Percentiles rank a stretch among this genome's conserved stretches.
These are phyloP conservation scores for Andricus grossulariae DNA, from an alignment of 1,140 invertebrate genomes.

Conservation along the genomic window DNA sequence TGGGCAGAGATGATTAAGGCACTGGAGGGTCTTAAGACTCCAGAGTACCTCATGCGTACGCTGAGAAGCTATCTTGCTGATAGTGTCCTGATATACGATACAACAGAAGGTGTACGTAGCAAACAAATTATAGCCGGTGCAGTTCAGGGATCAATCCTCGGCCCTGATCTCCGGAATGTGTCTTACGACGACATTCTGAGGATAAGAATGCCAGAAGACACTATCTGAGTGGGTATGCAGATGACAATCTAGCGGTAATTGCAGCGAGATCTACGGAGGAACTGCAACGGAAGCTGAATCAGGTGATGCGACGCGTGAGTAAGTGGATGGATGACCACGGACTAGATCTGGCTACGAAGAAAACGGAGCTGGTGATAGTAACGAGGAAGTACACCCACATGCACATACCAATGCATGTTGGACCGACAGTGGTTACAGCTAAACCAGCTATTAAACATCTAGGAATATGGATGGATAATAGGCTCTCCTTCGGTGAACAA, in stretches of 20 bases:
- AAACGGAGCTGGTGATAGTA: too few relatives aligned
- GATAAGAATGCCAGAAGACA: constrained; percentile 38
- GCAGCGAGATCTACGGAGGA: constrained; percentile 24
- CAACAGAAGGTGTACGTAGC: constrained; percentile 6
- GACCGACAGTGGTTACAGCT: too few relatives aligned
- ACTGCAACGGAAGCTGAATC: neutral
- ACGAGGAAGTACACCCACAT: too few relatives aligned
- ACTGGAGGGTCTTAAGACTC: too few relatives aligned
- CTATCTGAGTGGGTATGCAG: constrained; percentile 45
- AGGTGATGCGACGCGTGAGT: neutral
- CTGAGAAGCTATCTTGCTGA: constrained; percentile 28
- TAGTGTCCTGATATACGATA: constrained; percentile 35
- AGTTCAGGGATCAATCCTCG: too few relatives aligned
- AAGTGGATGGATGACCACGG: constrained; percentile 47
- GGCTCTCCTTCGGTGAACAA: too few relatives aligned
- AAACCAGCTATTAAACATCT: too few relatives aligned
- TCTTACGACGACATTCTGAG: constrained; percentile 46
- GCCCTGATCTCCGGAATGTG: too few relatives aligned
- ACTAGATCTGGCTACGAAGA: constrained; percentile 45
- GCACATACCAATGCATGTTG: too few relatives aligned
- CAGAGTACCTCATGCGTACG: too few relatives aligned
- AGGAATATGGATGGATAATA: too few relatives aligned
- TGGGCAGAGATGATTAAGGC: too few relatives aligned
- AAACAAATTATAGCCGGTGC: constrained; percentile 43
- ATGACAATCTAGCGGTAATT: constrained; percentile 49